Conservation (phyloP, 2,113 vertebrate genomes). For the Centropus bengalensis region DNA sequence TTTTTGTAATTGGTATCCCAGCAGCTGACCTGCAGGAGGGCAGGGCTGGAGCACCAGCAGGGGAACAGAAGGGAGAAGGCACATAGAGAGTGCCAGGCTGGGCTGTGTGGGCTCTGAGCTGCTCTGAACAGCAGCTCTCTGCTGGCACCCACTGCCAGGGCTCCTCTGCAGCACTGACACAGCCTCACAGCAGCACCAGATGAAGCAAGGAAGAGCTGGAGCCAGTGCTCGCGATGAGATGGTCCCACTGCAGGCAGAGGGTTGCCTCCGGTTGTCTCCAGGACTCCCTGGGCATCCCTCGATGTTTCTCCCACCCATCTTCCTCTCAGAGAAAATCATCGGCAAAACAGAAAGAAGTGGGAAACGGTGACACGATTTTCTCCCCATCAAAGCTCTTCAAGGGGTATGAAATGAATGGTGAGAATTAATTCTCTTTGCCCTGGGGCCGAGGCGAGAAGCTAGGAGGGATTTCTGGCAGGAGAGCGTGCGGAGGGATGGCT, state of each 20-base stretch:
- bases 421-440: not conserved
- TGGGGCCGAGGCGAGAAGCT: not conserved
- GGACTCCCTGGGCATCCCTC: fast-evolving
- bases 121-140: not conserved
- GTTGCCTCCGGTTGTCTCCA: fast-evolving
- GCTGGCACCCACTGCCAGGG: not conserved
- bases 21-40: fast-evolving
- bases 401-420: not conserved
- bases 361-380: fast-evolving
- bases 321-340: not conserved
- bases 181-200: not conserved
- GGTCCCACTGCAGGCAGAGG: not conserved
- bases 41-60: not conserved
- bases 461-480: not conserved
- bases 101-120: not conserved
- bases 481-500: not conserved
- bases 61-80: not conserved
- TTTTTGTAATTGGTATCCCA: not conserved
- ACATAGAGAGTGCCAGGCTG: not conserved
- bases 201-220: not conserved
- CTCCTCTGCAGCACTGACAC: not conserved
- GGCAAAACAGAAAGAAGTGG: not conserved
- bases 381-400: fast-evolving
- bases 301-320: fast-evolving
- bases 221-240: not conserved